phyloP scores from a whole-genome alignment of 2,888 invertebrate genomes.

The Elmis aenea region DNA sequence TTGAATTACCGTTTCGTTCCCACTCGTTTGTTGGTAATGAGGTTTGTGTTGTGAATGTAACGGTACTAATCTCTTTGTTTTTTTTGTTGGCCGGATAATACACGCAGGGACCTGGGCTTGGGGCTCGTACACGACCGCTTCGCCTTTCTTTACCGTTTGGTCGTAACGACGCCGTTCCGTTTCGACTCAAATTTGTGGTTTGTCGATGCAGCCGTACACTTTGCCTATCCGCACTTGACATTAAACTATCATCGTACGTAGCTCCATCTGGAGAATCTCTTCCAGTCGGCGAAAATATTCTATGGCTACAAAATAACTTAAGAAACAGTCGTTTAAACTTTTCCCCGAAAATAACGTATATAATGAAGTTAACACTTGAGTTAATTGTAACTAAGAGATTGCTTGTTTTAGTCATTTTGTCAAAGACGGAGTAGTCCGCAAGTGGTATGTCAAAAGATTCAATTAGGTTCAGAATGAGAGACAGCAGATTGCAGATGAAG shows the following conservation, averaged over 20 bases:
- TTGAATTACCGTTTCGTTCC: slow-evolving; percentile 17
- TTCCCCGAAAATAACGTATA: slow-evolving; percentile 96
- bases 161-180: slow-evolving; percentile 36
- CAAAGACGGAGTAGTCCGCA: slow-evolving; percentile 48
- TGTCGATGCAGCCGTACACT: slow-evolving; percentile 61
- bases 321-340: slow-evolving; percentile 88
- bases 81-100: slow-evolving; percentile 50
- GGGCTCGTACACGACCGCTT: slow-evolving; percentile 31
- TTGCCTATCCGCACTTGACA: slow-evolving; percentile 72
- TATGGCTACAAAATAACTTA: slow-evolving; percentile 68
- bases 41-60: slow-evolving; percentile 38
- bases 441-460: slow-evolving; percentile 72
- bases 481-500: slow-evolving; percentile 85
- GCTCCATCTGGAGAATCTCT: slow-evolving; percentile 65
- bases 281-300: slow-evolving; percentile 48
- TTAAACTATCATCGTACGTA: slow-evolving; percentile 78
- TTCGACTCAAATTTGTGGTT: slow-evolving; percentile 45
- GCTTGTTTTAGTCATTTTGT: slow-evolving; percentile 72
- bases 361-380: slow-evolving; percentile 95
- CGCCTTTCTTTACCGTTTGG: slow-evolving; percentile 33
- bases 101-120: slow-evolving; percentile 51
- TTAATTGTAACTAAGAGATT: slow-evolving; percentile 95
- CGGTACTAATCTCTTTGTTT: slow-evolving; percentile 34
- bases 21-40: slow-evolving; percentile 27
- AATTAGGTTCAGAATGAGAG: slow-evolving; percentile 79